Evolutionary conservation across 2,797 vertebrate species (phyloP), one percentile per base, ranked within the genome.

Genomic region (Calcarius lapponicus): DNA sequence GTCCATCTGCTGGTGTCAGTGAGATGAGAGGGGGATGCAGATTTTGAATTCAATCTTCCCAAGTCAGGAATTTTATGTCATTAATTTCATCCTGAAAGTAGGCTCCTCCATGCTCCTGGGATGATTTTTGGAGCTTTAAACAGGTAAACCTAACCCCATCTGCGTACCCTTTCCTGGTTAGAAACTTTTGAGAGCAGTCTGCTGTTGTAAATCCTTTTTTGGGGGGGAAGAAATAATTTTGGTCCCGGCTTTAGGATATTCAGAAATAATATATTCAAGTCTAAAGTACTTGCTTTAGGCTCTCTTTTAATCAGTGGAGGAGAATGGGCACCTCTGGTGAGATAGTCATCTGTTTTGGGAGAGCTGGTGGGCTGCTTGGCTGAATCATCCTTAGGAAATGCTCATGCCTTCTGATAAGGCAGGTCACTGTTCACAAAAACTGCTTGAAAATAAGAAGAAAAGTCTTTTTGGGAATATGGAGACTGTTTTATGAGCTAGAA

Each of bases 301-400:
- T 61, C 70, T 54, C 40, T 89, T 65, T 58, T 69, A 56, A 57
- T 57, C 38, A 51, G 19, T 22, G 19, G 9, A 70, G 43, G 11
- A 74, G 40, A 80, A 74, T 5, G 2, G 48, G 53, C 42, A 80
- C 13, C 18, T 53, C 57, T 48, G 61, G 66, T 1, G 0, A 31
- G 18, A 72, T 10, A 74, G 18, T 75, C 25, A 48, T 72, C 54
- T 34, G 6, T 18, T 88, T 47, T 60, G 84, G 29, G 60, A 58
- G 61, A 83, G 34, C 18, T 81, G 5, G 48, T 70, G 51, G 65
- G 57, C 20, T 67, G 74, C 22, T 56, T 60, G 50, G n/a, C 32
- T 80, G 80, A 89, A 75, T 70, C 38, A 87, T 72, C 58, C 50
- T 54, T 71, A 72, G 58, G 58, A 81, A 92, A 91, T 32, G 13